Evolutionary conservation across 2,888 invertebrate genomes (phyloP).

Genomic region (Digitonthophagus gazella): DNA sequence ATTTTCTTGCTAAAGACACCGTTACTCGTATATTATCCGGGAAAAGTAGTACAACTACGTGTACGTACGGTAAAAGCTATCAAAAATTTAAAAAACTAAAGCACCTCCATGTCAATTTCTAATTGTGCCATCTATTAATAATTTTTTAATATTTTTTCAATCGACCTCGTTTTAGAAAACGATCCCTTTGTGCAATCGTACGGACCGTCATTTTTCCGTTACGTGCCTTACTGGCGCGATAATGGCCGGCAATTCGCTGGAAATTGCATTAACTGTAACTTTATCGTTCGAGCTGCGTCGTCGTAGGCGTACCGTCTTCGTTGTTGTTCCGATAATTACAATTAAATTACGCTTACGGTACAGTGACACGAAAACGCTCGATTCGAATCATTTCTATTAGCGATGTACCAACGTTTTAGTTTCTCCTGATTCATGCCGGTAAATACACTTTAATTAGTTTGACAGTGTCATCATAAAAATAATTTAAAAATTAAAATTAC

Average conservation of each 20-base stretch:
- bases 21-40: neutral
- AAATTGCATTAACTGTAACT: neutral
- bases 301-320: neutral
- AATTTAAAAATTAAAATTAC: neutral
- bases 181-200: neutral
- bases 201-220: neutral
- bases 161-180: too few species aligned
- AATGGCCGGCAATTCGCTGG: neutral
- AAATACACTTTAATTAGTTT: too few species aligned
- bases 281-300: neutral
- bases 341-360: neutral
- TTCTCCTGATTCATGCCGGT: too few species aligned
- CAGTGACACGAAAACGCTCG: neutral
- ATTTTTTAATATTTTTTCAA: neutral
- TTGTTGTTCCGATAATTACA: neutral
- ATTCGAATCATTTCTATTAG: neutral
- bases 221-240: neutral
- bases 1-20: neutral
- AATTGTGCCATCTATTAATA: neutral
- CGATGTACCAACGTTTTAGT: too few species aligned
- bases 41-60: neutral
- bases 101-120: neutral
- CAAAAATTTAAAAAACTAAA: neutral
- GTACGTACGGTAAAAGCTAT: neutral
- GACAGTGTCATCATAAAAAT: too few species aligned